Evolutionary conservation across 1,140 invertebrate species (phyloP).

Genomic region (Papilio aristodemus): DNA sequence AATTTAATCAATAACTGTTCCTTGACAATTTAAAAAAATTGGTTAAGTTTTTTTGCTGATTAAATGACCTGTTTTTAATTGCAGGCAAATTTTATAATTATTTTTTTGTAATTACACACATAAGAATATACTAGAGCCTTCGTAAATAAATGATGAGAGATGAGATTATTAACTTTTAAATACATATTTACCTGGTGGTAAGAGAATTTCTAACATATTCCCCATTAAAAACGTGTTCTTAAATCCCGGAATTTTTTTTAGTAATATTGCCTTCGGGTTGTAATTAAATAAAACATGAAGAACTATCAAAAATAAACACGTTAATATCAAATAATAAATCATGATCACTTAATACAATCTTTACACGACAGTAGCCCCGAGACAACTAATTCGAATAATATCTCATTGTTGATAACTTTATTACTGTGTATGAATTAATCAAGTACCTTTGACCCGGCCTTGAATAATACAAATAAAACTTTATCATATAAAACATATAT

Average conservation of each 20-base stretch:
- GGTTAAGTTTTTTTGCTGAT: no score
- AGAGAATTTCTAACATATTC: slow-evolving; percentile 28
- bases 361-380: not conserved
- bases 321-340: slow-evolving; percentile 12
- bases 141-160: not conserved
- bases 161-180: not conserved
- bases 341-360: not conserved
- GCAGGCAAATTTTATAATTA: no score
- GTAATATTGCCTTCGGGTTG: slow-evolving; percentile 35
- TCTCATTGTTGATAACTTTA: no score
- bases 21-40: no score
- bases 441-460: no score
- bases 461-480: no score
- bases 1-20: no score
- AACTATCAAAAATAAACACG: slow-evolving; percentile 16
- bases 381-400: not conserved
- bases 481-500: no score
- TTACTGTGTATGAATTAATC: no score
- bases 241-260: slow-evolving; percentile 37
- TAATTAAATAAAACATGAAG: slow-evolving; percentile 38
- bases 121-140: no score
- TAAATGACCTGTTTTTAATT: no score
- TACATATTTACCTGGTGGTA: slow-evolving; percentile 37
- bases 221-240: slow-evolving; percentile 36
- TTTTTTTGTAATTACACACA: no score